Evolutionary conservation across 2,888 invertebrate genomes (phyloP), one percentile per base, ranked within the genome.

Genomic region (Drosophila subsilvestris): DNA sequence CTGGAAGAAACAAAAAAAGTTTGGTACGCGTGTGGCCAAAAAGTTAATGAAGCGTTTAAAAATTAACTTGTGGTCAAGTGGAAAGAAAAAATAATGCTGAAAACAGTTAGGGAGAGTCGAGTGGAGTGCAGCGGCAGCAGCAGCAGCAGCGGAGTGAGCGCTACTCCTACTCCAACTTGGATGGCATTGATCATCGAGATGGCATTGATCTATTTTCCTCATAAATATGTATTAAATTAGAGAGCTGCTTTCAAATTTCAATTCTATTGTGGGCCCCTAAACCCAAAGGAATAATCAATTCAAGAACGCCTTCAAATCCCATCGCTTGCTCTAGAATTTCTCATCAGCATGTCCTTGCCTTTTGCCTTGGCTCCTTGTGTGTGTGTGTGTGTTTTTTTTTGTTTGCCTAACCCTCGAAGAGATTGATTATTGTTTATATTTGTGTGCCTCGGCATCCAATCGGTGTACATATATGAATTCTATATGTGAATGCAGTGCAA

Each of bases 401-500:
- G 79, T 79, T 89, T 89, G 78, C 72, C 81, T 84, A 88, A 90
- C 88, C 90, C 88, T 88, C 80, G 79, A 75, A 75, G 89, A 90
- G 90, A 91, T 90, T 90, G 90, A 91, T 90, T 90, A 90, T 90
- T 80, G 83, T 85, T 84, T 84, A 89, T 88, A 87, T 88, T 75
- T 81, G 78, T 82, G 74, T 82, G 74, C 76, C 67, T 55, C 56
- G 58, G 49, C 63, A 65, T 20, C 66, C 22, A 53, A 20, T 14
- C 37, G 20, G 57, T 63, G 55, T 63, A 44, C 54, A 43, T 66
- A 47, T 63, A 56, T 57, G 37, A 37, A 7, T 55, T 71, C 45
- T 63, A 78, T 66, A 65, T 80, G 51, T 80, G 82, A 75, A 85
- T 89, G 86, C 80, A 86, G 73, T 73, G 78, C 84, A 86, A 86